Evolutionary conservation across 2,888 invertebrate species (phyloP).

Genomic region (Elysia crispata): DNA sequence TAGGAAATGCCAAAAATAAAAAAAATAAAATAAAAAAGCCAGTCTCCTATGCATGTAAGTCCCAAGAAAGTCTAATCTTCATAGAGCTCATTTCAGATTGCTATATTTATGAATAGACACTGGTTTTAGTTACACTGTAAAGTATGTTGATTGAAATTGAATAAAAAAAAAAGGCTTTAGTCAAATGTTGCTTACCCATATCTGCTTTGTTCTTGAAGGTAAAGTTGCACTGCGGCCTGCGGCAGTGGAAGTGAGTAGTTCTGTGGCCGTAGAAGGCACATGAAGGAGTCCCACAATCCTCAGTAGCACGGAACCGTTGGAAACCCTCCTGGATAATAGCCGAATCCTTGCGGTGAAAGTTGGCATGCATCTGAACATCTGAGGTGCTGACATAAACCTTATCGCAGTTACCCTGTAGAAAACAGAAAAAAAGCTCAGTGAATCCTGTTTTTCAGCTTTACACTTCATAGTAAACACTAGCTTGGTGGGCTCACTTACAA

Average conservation of each 20-base stretch:
- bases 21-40: no score
- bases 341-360: constrained; percentile 97
- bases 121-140: no score
- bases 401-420: constrained; percentile 79
- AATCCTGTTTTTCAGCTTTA: not conserved
- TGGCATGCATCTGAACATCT: constrained; percentile 99
- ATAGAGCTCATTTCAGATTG: no score
- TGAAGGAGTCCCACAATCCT: constrained; percentile 93
- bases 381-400: constrained; percentile 99
- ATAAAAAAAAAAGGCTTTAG: no score
- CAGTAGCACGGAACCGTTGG: constrained; percentile 95
- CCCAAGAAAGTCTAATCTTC: no score
- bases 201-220: constrained; percentile 99
- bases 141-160: no score
- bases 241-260: constrained; percentile 98
- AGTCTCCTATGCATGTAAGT: no score
- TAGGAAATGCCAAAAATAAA: no score
- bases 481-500: no score
- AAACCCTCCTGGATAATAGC: constrained; percentile 99
- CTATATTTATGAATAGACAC: no score
- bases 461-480: no score
- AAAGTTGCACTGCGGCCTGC: constrained; percentile 92
- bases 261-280: constrained; percentile 95
- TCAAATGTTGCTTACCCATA: constrained; percentile 87
- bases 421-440: constrained; percentile 5